These are phyloP conservation scores for Contarinia nasturtii DNA, from an alignment of 1,140 invertebrate genomes.

Conservation along the genomic window DNA sequence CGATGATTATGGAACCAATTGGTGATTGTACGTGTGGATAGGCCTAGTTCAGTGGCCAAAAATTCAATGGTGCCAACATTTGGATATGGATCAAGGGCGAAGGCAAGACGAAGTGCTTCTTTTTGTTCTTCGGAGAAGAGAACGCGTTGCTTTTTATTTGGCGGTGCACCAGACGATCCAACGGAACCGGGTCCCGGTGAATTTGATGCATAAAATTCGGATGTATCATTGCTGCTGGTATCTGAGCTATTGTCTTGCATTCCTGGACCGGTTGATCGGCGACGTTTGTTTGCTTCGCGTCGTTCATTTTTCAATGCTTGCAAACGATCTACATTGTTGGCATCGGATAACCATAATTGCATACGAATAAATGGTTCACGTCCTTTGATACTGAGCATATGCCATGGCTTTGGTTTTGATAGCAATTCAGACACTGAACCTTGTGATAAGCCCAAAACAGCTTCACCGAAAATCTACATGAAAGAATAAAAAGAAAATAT, in stretches of 20 bases:
- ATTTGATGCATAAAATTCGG: conserved; percentile 74
- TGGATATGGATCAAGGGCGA: conserved; percentile 89
- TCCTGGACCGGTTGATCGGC: conserved; percentile 57
- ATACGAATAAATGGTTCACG: conserved; percentile 95
- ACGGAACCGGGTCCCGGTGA: conserved; percentile 45
- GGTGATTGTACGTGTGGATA: conserved; percentile 91
- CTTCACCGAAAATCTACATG: conserved; percentile 77
- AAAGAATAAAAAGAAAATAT: conserved; percentile 12
- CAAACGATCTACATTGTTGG: conserved; percentile 77
- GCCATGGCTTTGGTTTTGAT: conserved; percentile 97
- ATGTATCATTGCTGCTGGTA: conserved; percentile 71
- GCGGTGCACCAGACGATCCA: conserved; percentile 35
- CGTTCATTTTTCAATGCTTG: conserved; percentile 76
- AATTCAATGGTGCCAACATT: conserved; percentile 91
- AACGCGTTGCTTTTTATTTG: conserved; percentile 78
- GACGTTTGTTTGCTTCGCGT: conserved; percentile 71
- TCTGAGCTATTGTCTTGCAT: conserved; percentile 66
- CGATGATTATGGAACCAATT: conserved; percentile 99
- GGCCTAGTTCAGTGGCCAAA: conserved; percentile 69
- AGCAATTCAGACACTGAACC: conserved; percentile 92
- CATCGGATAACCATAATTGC: conserved; percentile 91
- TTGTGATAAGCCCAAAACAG: conserved; percentile 86
- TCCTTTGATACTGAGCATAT: conserved; percentile 96
- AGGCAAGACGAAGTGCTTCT: conserved; percentile 82
- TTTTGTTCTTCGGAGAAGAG: conserved; percentile 97